Conservation (phyloP, 1,140 invertebrate genomes). For the Paraescarpia echinospica region DNA sequence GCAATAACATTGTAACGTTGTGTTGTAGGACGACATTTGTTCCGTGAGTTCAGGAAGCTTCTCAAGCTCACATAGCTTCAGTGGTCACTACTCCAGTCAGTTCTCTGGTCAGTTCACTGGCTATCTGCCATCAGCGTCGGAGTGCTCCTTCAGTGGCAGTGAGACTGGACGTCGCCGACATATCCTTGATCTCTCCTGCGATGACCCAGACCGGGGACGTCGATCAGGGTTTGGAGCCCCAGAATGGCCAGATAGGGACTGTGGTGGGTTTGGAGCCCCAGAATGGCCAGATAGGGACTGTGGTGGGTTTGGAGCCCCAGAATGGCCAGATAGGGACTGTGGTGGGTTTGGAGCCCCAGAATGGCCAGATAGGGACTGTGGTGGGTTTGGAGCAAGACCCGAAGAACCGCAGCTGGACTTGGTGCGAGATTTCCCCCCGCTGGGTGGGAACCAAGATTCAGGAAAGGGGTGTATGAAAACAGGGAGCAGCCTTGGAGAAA, state of each 20-base stretch:
- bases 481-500: neutral
- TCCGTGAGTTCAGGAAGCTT: neutral
- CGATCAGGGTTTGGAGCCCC: neutral
- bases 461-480: neutral
- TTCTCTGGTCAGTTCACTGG: neutral
- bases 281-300: no score
- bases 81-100: no score
- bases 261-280: neutral
- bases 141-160: neutral
- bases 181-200: neutral
- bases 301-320: neutral
- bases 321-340: neutral
- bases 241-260: neutral
- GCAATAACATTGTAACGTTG: no score
- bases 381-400: neutral
- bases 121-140: neutral
- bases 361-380: neutral
- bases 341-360: neutral
- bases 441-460: neutral
- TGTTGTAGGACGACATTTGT: neutral
- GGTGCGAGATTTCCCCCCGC: neutral
- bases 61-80: neutral
- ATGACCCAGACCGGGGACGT: neutral
- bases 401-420: neutral
- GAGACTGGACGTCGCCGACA: neutral